Evolutionary conservation across 2,888 invertebrate genomes (phyloP).

Genomic region (Ametastegia equiseti): DNA sequence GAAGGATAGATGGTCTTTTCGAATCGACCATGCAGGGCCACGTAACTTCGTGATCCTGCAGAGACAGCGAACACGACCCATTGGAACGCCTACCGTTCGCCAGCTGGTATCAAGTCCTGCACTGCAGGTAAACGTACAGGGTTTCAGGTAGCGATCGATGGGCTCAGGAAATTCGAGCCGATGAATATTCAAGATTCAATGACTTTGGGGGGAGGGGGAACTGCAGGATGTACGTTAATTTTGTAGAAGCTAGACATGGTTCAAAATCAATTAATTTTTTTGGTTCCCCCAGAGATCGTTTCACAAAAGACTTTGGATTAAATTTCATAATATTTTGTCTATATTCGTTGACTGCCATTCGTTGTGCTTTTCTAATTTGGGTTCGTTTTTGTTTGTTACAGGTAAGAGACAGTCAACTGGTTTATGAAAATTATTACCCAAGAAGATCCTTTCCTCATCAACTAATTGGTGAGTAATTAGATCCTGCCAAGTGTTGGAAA

Average conservation of each 20-base stretch:
- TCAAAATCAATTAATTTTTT: not conserved
- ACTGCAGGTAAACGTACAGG: not conserved
- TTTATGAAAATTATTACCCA: no score
- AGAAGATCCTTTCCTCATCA: no score
- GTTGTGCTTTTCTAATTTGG: not conserved
- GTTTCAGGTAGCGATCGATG: not conserved
- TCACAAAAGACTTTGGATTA: no score
- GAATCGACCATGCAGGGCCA: not conserved
- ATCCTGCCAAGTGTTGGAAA: not conserved
- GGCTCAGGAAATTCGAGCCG: conserved; percentile 1
- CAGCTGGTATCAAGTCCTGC: not conserved
- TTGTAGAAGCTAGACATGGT: no score
- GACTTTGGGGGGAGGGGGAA: not conserved
- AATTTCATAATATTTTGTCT: not conserved
- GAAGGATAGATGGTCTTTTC: not conserved
- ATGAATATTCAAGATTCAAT: conserved; percentile 8
- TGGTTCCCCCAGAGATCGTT: no score
- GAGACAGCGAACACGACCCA: conserved; percentile 15
- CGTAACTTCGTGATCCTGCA: conserved; percentile 27
- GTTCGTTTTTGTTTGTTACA: not conserved
- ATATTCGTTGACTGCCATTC: no score
- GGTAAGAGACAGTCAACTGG: not conserved
- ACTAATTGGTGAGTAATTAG: conserved; percentile 6
- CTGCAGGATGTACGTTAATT: not conserved
- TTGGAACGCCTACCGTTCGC: not conserved